These are phyloP conservation scores for Crossocerus cetratus DNA, from an alignment of 2,888 invertebrate species.

Conservation along the genomic window DNA sequence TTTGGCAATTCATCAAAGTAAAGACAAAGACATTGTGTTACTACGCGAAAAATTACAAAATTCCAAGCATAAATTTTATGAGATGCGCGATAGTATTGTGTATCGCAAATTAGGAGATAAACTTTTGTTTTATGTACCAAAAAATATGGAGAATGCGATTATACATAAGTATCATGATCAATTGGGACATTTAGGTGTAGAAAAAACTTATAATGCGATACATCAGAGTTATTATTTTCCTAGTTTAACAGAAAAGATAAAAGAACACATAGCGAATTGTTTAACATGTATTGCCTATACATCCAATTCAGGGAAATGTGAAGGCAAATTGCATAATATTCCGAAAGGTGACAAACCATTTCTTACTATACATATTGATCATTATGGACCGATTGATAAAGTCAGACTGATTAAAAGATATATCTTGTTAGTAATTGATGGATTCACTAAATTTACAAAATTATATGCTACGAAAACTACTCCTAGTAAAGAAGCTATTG, in stretches of 20 bases:
- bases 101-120: neutral
- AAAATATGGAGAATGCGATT: neutral
- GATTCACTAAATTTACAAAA: conserved; percentile 1
- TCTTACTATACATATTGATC: conserved; percentile 2
- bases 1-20: neutral
- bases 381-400: conserved; percentile 6
- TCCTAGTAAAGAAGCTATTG: no score
- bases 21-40: neutral
- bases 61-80: neutral
- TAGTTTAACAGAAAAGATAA: neutral
- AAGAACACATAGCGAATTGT: neutral
- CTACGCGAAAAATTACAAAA: neutral
- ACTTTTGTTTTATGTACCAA: conserved; percentile 2
- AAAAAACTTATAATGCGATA: neutral
- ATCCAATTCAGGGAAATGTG: neutral
- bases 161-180: conserved; percentile 9
- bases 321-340: neutral
- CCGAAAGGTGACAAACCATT: conserved; percentile 10
- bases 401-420: neutral
- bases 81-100: conserved; percentile 10
- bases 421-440: conserved; percentile 10
- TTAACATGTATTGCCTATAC: conserved; percentile 16
- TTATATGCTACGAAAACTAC: neutral
- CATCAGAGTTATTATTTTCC: conserved; percentile 9
- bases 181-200: conserved; percentile 4